phyloP scores from a whole-genome alignment of 2,797 vertebrate species.

The Perodicticus potto region DNA sequence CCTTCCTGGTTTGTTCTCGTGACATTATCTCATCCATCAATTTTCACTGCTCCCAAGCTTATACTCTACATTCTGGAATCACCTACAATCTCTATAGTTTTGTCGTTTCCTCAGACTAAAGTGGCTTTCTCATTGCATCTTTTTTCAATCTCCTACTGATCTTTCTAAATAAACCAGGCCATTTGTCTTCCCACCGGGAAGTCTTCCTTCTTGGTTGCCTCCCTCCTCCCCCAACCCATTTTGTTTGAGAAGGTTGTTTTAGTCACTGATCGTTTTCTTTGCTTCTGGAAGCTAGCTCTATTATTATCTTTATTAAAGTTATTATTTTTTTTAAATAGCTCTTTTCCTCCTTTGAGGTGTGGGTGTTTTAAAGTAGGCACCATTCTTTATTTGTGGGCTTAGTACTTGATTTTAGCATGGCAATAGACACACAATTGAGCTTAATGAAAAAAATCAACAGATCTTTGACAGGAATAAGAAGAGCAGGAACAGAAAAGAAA shows the following conservation, averaged over 20 bases:
- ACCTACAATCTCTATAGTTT: not conserved
- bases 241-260: not conserved
- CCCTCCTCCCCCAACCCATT: not conserved
- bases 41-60: not conserved
- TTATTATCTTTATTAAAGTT: not conserved
- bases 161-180: not conserved
- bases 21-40: not conserved
- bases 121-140: not conserved
- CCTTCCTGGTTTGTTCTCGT: not conserved
- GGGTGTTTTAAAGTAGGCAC: not conserved
- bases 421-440: not conserved
- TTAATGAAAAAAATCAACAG: not conserved
- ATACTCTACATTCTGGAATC: not conserved
- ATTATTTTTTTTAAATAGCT: not conserved
- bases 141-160: not conserved
- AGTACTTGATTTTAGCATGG: not conserved
- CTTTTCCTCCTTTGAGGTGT: not conserved
- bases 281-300: not conserved
- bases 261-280: not conserved
- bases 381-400: not conserved
- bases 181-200: not conserved
- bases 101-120: conserved; percentile 14
- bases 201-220: not conserved
- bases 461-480: not conserved
- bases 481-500: not conserved